Base-by-base conservation (phyloP, 92 coral and sea anemone genomes). In the Isaurus tuberculatus region DNA sequence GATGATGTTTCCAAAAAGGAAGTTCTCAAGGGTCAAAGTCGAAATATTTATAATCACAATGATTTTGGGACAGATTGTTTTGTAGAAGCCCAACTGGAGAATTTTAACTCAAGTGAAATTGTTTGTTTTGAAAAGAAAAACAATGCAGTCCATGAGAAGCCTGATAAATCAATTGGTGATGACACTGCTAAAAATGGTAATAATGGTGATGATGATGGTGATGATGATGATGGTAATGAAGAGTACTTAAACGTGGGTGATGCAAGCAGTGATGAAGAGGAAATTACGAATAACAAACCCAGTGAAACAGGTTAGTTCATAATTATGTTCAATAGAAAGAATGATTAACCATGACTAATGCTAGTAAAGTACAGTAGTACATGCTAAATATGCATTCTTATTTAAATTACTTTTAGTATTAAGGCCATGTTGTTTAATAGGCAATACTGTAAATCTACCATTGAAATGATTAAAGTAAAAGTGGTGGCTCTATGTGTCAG, bases 201-300 rank as follows among this genome's bases (percentile, higher is more conserved):
- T 27, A 86, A 79, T 70, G 73, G 77, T 70, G 74, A 19, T 70
- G 70, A 75, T 7, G 25, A 27, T 17, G 70, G 65, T 5, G 87
- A 17, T 71, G 49, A 9, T 27, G 86, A 79, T 70, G 73, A 83
- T 70, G 74, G 13, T 70, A 58, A 75, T 7, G 25, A 27, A 8
- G 70, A 73, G 5, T 84, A 17, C 25, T 63, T 63, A 63, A 63
- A 63, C 27, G 4, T 26, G 26, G n/a, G 69, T 25, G 34, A 68
- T 70, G 86, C 36, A 61, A 30, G 80, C 49, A 44, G 27, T 36
- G 80, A 36, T 75, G 85, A 84, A 10, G 87, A 83, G 23, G 84
- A 63, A 14, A 8, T 28, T 60, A 51, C 8, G 55, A 36, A 40
- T 36, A 53, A 40, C 55, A 51, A 31, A 1, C 6, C 13, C 20